These are phyloP conservation scores for Halesus radiatus DNA, from an alignment of 1,140 invertebrate species.

Conservation along the genomic window DNA sequence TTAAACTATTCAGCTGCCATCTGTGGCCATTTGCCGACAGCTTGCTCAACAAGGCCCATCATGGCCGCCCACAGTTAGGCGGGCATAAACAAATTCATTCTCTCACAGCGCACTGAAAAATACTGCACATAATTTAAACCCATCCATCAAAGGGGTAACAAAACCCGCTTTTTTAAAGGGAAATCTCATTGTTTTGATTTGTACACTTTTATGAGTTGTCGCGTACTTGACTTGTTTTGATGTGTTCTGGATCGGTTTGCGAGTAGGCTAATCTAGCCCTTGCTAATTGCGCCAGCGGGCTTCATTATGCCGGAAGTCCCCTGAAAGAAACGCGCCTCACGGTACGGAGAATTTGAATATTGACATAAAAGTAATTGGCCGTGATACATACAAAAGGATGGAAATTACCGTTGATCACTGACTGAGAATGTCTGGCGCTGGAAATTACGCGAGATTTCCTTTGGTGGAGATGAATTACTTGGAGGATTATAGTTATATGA, in stretches of 20 bases:
- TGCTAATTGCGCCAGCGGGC: slow-evolving; percentile 42
- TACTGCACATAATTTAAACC: not conserved
- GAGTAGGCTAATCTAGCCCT: slow-evolving; percentile 25
- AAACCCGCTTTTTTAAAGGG: not conserved
- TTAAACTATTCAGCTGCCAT: slow-evolving; percentile 38
- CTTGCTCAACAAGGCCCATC: slow-evolving; percentile 39
- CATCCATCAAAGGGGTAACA: not conserved
- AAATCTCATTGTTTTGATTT: not conserved
- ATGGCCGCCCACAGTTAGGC: slow-evolving; percentile 31
- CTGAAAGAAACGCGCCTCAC: slow-evolving; percentile 45
- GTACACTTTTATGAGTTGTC: not conserved
- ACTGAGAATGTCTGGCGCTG: slow-evolving; percentile 17
- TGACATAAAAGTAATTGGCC: slow-evolving; percentile 41
- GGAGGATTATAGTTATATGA: too few relatives aligned
- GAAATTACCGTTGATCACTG: slow-evolving; percentile 33
- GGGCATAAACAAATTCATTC: slow-evolving; percentile 32
- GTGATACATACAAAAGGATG: slow-evolving; percentile 27
- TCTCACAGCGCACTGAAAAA: not conserved
- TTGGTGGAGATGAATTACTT: not conserved
- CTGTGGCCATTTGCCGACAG: slow-evolving; percentile 38
- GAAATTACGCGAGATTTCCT: slow-evolving; percentile 13
- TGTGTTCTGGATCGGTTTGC: not conserved
- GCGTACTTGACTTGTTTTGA: not conserved
- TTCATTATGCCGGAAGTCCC: slow-evolving; percentile 42
- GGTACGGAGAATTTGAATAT: slow-evolving; percentile 30